A percentile compares a stretch with the other conserved stretches of the same genome.
phyloP scores from a whole-genome alignment of 2,113 vertebrate species.

The Stigmatopora argus region DNA sequence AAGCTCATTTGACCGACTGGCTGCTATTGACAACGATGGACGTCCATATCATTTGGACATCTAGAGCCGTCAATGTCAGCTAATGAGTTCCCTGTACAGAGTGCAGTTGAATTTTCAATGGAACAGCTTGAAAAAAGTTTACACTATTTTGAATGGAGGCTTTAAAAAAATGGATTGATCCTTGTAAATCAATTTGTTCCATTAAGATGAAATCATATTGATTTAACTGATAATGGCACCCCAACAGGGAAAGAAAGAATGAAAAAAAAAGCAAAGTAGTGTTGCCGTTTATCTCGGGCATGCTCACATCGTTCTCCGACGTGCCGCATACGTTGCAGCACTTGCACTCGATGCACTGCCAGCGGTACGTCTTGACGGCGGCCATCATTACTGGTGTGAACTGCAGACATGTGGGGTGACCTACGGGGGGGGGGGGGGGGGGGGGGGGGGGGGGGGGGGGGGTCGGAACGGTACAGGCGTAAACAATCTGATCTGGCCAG shows the following conservation, averaged over 20 bases:
- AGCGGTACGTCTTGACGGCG: slow-evolving; percentile 92
- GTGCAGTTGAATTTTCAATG: too few relatives aligned
- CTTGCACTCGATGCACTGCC: slow-evolving; percentile 98
- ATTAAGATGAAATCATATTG: neutral
- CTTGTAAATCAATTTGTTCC: too few relatives aligned
- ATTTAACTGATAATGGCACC: neutral
- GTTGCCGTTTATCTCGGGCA: neutral
- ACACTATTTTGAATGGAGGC: too few relatives aligned
- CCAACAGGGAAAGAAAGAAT: neutral
- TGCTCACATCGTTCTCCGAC: slow-evolving; percentile 89
- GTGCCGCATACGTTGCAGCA: slow-evolving; percentile 96
- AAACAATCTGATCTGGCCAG: neutral
- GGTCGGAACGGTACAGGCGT: neutral
- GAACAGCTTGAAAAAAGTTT: too few relatives aligned
- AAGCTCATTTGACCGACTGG: neutral
- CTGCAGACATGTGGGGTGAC: slow-evolving; percentile 92
- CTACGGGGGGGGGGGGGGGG: too few relatives aligned
- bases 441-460: too few relatives aligned
- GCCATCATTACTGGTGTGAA: slow-evolving; percentile 97
- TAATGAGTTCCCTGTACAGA: too few relatives aligned
- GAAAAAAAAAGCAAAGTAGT: too few relatives aligned
- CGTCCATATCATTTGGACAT: too few relatives aligned
- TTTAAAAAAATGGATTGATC: too few relatives aligned
- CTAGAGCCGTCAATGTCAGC: too few relatives aligned
- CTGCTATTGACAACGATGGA: too few relatives aligned